Evolutionary conservation across 2,797 vertebrate species (phyloP).

Genomic region (Argentina silus): DNA sequence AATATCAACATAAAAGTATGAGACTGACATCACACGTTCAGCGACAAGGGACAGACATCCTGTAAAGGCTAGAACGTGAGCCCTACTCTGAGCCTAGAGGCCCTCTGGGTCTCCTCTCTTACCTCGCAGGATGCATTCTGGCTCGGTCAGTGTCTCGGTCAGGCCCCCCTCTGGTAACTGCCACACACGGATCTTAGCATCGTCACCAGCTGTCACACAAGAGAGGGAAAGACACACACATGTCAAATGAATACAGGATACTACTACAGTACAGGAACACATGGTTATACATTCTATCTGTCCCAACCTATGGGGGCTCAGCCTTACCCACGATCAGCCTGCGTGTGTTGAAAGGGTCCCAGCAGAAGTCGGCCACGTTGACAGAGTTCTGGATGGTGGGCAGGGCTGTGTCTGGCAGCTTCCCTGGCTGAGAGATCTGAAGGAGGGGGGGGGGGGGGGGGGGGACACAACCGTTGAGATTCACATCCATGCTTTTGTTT

Average conservation of each 20-base stretch:
- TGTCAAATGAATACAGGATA: not conserved
- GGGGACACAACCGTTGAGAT: not conserved
- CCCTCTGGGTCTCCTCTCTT: constrained; percentile 21
- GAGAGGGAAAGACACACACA: constrained; percentile 14
- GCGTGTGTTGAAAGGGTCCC: constrained; percentile 89
- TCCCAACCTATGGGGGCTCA: too few species aligned
- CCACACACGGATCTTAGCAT: constrained; percentile 93
- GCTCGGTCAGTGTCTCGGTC: constrained; percentile 79
- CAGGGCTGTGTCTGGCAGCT: constrained; percentile 79
- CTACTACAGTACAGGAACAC: too few species aligned
- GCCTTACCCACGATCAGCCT: constrained; percentile 87
- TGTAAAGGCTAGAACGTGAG: not conserved
- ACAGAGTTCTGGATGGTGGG: constrained; percentile 90
- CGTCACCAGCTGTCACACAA: constrained; percentile 86
- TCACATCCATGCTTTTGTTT: not conserved
- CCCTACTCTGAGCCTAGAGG: not conserved
- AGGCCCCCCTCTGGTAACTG: constrained; percentile 83
- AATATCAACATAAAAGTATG: not conserved
- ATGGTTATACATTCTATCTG: too few species aligned
- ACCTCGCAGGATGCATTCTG: constrained; percentile 84
- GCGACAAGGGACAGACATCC: too few species aligned
- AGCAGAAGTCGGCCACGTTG: constrained; percentile 85
- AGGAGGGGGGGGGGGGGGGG: constrained; percentile 9
- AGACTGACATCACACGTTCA: too few species aligned
- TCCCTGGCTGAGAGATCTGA: constrained; percentile 87